Evolutionary conservation across 2,888 invertebrate genomes (phyloP), one percentile per base, ranked within the genome.

Genomic region (Eupeodes latifasciatus): DNA sequence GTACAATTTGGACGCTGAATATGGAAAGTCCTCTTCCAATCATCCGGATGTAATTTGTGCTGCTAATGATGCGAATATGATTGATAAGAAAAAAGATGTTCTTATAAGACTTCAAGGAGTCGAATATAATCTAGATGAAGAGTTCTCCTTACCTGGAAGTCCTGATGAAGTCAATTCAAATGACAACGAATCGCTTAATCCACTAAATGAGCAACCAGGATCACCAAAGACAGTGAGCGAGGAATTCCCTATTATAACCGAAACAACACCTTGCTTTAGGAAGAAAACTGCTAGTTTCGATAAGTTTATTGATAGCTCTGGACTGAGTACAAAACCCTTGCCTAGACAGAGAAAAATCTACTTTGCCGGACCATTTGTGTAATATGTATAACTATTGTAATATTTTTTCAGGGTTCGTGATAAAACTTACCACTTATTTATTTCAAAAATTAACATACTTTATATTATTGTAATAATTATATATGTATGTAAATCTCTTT

Each of bases 1-100:
- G 94, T 94, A 94, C 77, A 94, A 94, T 90, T 90, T 94, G 80
- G 94, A 94, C 88, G 93, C 91, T 7, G 94, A 94, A 84, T 94
- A 93, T 90, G 93, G 93, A 0, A 91, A 91, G 80, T 89, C 91
- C 14, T 80, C 90, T 19, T 88, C 90, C 62, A 90, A 90, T 72
- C 91, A 91, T 74, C 89, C 91, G 14, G 91, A 91, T 57, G 76
- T 91, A 10, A 89, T 90, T 5, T 91, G 91, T 85, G 86, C 89
- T 9, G 16, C 55, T 5, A 88, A 90, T 16, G 92, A 90, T 74
- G 64, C 91, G 9, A 81, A 84, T 12, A 79, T 89, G 4, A 91
- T 89, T 53, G 88, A 80, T 44, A 85, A 83, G 14, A 90, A 74
- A 49, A 83, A 89, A 4, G 90, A 91, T 77, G 89, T 91, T 78